A percentile compares a stretch with the other conserved stretches of the same genome.
Evolutionary conservation across 2,113 vertebrate species (phyloP).

Genomic region (Pterocles orientalis): DNA sequence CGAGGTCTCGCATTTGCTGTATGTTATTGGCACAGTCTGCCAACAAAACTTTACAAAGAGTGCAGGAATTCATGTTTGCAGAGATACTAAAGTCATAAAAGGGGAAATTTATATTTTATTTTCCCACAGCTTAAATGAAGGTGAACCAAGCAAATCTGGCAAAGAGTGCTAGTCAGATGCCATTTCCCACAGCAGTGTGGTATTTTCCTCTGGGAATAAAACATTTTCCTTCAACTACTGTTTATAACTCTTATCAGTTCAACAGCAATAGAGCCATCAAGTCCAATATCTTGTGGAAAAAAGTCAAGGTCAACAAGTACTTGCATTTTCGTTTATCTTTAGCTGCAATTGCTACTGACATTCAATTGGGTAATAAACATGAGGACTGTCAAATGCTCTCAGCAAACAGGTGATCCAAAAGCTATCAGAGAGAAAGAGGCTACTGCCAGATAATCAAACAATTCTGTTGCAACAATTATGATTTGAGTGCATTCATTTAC

Average conservation of each 20-base stretch:
- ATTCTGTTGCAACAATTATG: slow-evolving; percentile 80
- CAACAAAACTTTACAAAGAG: slow-evolving; percentile 51
- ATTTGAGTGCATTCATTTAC: slow-evolving; percentile 75
- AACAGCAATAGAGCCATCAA: slow-evolving; percentile 87
- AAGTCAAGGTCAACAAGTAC: slow-evolving; percentile 87
- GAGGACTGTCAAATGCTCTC: slow-evolving; percentile 80
- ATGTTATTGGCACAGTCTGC: slow-evolving; percentile 1
- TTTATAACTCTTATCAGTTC: slow-evolving; percentile 86
- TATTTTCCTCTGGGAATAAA: slow-evolving; percentile 88
- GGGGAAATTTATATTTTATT: slow-evolving; percentile 58
- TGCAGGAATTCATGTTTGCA: slow-evolving; percentile 48
- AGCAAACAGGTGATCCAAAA: slow-evolving; percentile 81
- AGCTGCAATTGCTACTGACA: slow-evolving; percentile 80
- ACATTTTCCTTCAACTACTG: slow-evolving; percentile 86
- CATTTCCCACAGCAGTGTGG: slow-evolving; percentile 84
- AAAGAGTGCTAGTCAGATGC: slow-evolving; percentile 70
- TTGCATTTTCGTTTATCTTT: slow-evolving; percentile 85
- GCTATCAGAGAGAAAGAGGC: slow-evolving; percentile 78
- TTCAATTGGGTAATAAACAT: slow-evolving; percentile 85
- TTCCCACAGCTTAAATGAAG: slow-evolving; percentile 82
- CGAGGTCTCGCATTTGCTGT: background rate
- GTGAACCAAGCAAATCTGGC: slow-evolving; percentile 76
- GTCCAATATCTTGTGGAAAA: slow-evolving; percentile 82
- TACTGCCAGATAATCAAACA: slow-evolving; percentile 83
- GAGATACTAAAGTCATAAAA: slow-evolving; percentile 73